Evolutionary conservation across 2,113 vertebrate genomes (phyloP).

Genomic region (Esox niger): DNA sequence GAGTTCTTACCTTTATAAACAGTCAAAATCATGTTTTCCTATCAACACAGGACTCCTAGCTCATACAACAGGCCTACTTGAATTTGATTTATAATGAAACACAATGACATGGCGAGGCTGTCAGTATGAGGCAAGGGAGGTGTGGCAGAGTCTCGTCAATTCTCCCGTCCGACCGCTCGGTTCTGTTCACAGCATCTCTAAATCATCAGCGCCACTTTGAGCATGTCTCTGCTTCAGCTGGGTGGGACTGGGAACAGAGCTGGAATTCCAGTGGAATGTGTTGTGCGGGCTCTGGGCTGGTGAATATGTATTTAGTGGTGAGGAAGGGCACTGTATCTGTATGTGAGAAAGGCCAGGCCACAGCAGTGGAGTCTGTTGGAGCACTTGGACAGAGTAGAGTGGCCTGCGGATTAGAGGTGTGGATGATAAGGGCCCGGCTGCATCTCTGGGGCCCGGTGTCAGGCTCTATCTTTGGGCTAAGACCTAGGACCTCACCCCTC

Average conservation of each 20-base stretch:
- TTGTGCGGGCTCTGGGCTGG: conserved; percentile 11
- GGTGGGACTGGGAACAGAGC: conserved; percentile 10
- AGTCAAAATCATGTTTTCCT: neutral
- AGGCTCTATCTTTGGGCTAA: conserved; percentile 6
- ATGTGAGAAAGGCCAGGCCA: conserved; percentile 20
- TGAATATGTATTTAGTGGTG: conserved; percentile 27
- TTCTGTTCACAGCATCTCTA: no score
- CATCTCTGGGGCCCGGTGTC: conserved; percentile 7
- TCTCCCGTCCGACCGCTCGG: no score
- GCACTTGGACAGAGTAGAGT: conserved; percentile 12
- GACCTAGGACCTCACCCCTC: conserved; percentile 3
- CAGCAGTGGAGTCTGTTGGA: conserved; percentile 1
- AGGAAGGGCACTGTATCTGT: conserved; percentile 14
- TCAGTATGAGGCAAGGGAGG: no score
- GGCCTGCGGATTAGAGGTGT: conserved; percentile 15
- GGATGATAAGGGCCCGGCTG: conserved; percentile 5
- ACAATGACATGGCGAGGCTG: no score
- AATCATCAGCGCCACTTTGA: neutral
- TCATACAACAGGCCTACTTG: neutral
- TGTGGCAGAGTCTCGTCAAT: no score
- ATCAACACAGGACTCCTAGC: neutral
- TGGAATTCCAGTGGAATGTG: neutral
- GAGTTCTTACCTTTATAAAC: no score
- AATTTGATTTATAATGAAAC: neutral
- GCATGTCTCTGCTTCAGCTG: neutral